Percentiles rank a stretch among this genome's conserved stretches.
phyloP scores from a whole-genome alignment of 2,113 vertebrate genomes.

The Pseudorhombus dupliciocellatus region DNA sequence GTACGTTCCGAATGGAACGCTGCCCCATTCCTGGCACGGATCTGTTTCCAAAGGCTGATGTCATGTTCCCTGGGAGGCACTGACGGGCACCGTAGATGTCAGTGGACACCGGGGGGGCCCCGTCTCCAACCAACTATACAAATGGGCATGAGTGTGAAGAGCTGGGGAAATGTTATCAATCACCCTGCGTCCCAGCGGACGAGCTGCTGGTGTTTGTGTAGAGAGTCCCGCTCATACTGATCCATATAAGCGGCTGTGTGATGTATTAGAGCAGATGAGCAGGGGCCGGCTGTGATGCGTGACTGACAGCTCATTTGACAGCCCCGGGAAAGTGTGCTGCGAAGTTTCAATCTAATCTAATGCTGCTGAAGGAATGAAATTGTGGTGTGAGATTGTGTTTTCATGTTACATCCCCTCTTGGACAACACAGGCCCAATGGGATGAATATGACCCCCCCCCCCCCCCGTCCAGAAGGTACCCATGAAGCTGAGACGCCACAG shows the following conservation, averaged over 20 bases:
- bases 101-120: constrained; percentile 63
- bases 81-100: constrained; percentile 57
- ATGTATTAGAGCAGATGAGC: constrained; percentile 82
- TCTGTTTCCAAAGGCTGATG: constrained; percentile 50
- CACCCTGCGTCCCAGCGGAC: constrained; percentile 57
- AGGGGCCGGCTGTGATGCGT: constrained; percentile 72
- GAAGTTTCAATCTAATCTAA: constrained; percentile 82
- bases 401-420: constrained; percentile 62
- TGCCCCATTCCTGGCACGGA: constrained; percentile 33
- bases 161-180: constrained; percentile 75
- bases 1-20: constrained; percentile 60
- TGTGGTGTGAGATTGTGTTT: constrained; percentile 75
- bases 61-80: constrained; percentile 44
- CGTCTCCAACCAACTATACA: constrained; percentile 68
- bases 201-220: constrained; percentile 58
- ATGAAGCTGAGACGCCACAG: constrained; percentile 38
- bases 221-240: constrained; percentile 66
- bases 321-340: constrained; percentile 76
- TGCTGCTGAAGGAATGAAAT: constrained; percentile 71
- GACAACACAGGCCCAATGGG: constrained; percentile 52
- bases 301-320: constrained; percentile 84
- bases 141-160: constrained; percentile 70
- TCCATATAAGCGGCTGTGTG: constrained; percentile 77
- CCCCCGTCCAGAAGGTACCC: background rate
- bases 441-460: constrained; percentile 54